Evolutionary conservation across 2,797 vertebrate genomes (phyloP).

Genomic region (Orientallactaga sibirica): DNA sequence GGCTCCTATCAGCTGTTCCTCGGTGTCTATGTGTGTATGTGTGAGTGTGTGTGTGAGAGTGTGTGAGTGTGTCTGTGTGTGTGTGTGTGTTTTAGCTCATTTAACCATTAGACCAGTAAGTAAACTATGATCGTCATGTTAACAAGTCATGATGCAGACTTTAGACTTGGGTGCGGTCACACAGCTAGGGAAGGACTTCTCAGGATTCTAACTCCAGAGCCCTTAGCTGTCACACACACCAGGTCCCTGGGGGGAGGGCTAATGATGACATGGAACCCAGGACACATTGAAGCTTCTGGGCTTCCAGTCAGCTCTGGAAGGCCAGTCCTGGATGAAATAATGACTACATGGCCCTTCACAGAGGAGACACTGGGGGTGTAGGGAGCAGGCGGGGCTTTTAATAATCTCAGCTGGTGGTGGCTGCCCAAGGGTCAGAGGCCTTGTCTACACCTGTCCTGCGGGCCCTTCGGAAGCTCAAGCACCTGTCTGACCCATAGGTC

Average conservation of each 20-base stretch:
- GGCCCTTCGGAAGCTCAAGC: background rate
- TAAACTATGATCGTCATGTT: background rate
- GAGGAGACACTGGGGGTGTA: background rate
- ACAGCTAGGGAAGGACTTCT: background rate
- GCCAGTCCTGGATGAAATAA: background rate
- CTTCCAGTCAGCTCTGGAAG: background rate
- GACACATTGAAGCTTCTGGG: background rate
- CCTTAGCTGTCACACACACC: background rate
- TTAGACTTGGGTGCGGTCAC: constrained; percentile 25
- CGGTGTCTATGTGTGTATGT: background rate
- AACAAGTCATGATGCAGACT: background rate
- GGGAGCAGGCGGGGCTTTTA: background rate
- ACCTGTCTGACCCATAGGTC: background rate
- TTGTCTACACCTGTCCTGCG: background rate
- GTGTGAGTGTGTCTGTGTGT: background rate
- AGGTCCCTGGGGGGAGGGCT: background rate
- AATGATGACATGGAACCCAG: background rate
- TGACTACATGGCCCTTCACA: background rate
- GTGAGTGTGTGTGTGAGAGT: background rate
- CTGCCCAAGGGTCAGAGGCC: background rate
- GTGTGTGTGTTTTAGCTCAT: background rate
- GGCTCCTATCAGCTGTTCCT: no score
- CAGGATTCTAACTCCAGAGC: background rate
- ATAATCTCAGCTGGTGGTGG: background rate
- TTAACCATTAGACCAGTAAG: background rate